Evolutionary conservation across 2,797 vertebrate genomes (phyloP), one percentile per base, ranked within the genome.

Genomic region (Pagetopsis macropterus): DNA sequence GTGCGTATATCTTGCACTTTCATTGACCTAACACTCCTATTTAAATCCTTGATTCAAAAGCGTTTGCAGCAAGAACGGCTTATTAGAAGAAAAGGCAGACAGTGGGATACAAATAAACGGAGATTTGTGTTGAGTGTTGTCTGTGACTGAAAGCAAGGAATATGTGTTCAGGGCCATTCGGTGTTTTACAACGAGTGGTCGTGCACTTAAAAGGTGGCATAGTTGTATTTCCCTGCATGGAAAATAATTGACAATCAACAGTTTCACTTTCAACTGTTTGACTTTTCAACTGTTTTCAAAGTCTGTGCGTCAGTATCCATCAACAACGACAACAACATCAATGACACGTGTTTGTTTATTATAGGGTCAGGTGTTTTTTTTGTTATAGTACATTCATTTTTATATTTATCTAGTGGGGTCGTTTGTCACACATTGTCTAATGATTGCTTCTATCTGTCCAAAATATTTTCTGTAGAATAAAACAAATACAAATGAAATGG

Each of bases 191-290:
- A 11, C 33, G 37, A 63, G 59, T 59, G 12, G 8, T 19, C 31
- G 19, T 48, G 40, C 55, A 16, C 23, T 9, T 16, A 57, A 13
- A 65, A 65, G 3, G 14, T 17, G 37, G 19, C 45, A 33, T 5
- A 1, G 48, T 3, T 59, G 45, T 23, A 37, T 57, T 73, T 21
- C 11, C 44, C 19, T 63, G 12, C n/a, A 12, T 33, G 49, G 16
- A 2, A 37, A 59, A 37, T 2, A 15, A 50, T 50, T 23, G 16
- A 51, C 46, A 16, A 64, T 64, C 12, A 59, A 50, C 41, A 17
- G 69, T 49, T 37, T 43, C n/a, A 55, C 11, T 41, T 15, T 49
- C 40, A 19, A 41, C 27, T 48, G 63, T 59, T 49, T 64, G 46
- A 27, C 27, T 27, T 27, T 27, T 27, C 27, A 27, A 27, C 27